Evolutionary conservation across 2,113 vertebrate genomes (phyloP), one percentile per base, ranked within the genome.

Genomic region (Gobio gobio): DNA sequence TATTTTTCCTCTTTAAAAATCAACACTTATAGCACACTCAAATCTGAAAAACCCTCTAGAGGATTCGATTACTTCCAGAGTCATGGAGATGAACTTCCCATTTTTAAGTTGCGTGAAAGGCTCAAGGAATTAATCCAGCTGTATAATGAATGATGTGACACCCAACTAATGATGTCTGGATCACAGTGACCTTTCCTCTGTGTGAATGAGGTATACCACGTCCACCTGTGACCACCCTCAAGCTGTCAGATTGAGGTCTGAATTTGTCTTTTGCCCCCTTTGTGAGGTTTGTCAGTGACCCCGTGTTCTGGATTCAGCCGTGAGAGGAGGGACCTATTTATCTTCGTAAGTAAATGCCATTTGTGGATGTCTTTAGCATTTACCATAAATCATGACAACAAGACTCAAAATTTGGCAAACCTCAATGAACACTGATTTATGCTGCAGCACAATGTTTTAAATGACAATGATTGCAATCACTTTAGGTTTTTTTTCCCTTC

Each of bases 141-240:
- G 54, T 77, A 59, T 87, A 81, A 85, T 88, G 70, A 84, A 82
- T 86, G 82, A 61, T 86, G 63, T 83, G 86, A 86, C 86, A 83
- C 66, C 84, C 83, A 83, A 86, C 89, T 89, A 84, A 79, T 83
- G 87, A 81, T 84, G 63, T 83, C 82, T 86, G 78, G 84, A 86
- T 54, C 68, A 43, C 24, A 51, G 45, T 68, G 78, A 87, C 84
- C 73, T 74, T 79, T 78, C 54, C 36, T 77, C 59, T 51, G 63
- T 59, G 75, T 66, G 64, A 88, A 86, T 84, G 72, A 88, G 78
- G 54, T 78, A 29, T 13, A 58, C 72, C 64, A 3, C n/a, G 22
- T 88, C 85, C 87, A 88, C 49, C 82, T 88, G 85, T 86, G 77
- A 77, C 87, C 81, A 82, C 4, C 45, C 40, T 47, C 58, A 54